Evolutionary conservation across 1,140 invertebrate genomes (phyloP), one percentile per base, ranked within the genome.

Genomic region (Drosophila tsacasi): DNA sequence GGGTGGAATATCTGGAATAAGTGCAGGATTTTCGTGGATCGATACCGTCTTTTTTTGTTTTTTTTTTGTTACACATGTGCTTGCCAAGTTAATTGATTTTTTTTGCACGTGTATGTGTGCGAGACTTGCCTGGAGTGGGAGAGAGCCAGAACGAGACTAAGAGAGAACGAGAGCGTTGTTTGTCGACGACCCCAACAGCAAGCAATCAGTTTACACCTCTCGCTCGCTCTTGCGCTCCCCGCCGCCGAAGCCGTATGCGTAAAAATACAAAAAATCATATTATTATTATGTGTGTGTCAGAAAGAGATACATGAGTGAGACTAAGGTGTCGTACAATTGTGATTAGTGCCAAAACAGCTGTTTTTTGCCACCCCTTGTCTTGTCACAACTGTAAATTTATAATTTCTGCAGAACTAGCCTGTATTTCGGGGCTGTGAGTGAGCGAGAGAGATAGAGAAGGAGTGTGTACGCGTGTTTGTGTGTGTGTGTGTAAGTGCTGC

Each of bases 81-180:
- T 81, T 81, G 39, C 60, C 57, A 65, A 63, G 64, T 81, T 85
- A 84, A 84, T 84, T 85, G 82, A 84, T 84, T 84, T 84, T 84
- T 57, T 83, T 63, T 40, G 71, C 62, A 69, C 63, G 66, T 84
- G 81, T 81, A 23, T 61, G 55, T 73, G 66, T 35, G 46, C 46
- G 39, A 25, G 68, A 39, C 46, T 47, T 25, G 50, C 12, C 35
- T 50, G 46, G 54, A 60, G 66, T 27, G 35, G 39, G 37, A 57
- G 64, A 46, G 63, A 58, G 55, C 25, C 40, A 42, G 55, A 58
- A 58, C 35, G 55, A 58, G 35, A 42, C 17, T 58, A 40, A 42
- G 55, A 39, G 19, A 66, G 40, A 63, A 54, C 67, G 47, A 72
- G 69, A 73, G 69, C 42, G 69, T 21, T 25, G 46, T 32, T 46